Base-by-base conservation (phyloP, 2,888 invertebrate species). In the Rhabditoides inermis region DNA sequence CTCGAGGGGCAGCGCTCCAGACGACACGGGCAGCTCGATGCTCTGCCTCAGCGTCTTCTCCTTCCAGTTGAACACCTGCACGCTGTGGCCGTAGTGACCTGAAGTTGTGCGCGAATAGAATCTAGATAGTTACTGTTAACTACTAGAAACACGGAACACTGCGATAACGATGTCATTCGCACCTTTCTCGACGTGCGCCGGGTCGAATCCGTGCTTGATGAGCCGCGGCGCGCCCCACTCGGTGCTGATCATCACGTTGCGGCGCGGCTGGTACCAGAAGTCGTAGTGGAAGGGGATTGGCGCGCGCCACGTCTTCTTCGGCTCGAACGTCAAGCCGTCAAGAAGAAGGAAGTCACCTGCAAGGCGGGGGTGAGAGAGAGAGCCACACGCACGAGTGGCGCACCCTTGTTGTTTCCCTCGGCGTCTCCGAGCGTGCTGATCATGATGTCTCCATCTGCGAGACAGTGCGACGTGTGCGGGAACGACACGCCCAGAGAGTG, bases 181-280 rank as follows among this genome's bases (percentile, higher is more conserved):
- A 25, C 73, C 68, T 39, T 72, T 65, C 1, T 42, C 51, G 18
- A 85, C 81, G 54, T 82, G 79, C 10, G 79, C 79, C 0, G 78
- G 74, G 20, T 78, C 71, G 69, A 83, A 84, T 2, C 85, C 85
- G 23, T 79, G 79, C 68, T 84, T 85, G 76, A 90, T 90, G 46
- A 84, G 80, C 58, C 84, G 85, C 0, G 95, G 95, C 0, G 85
- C 83, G n/a, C n/a, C 90, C 92, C 92, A 95, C 80, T 92, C 92
- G 0, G 87, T 83, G 15, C 90, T 84, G 23, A 91, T 82, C 85
- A 98, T 87, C 0, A 88, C 84, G 78, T 95, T 88, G 70, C 86
- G 86, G 69, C 87, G 84, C 0, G 94, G 94, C 48, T 72, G 71
- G 42, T 72, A 72, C 72, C 74, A 74, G 45, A 68, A 75, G 39